Base-by-base conservation (phyloP, 2,888 invertebrate species). In the Bellardia bayeri region DNA sequence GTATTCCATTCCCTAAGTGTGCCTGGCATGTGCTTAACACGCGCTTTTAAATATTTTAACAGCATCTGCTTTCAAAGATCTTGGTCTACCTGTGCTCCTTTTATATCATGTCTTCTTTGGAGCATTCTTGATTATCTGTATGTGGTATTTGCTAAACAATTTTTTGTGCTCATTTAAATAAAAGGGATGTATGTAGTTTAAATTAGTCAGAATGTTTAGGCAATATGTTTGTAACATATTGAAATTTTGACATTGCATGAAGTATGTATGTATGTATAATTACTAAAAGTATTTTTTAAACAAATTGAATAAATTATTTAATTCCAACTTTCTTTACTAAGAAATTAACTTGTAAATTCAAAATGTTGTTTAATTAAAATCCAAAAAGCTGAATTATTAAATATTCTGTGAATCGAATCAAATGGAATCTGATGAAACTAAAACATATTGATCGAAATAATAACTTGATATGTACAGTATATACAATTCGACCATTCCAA, bases 1-100 rank as follows among this genome's bases (percentile, higher is more conserved):
- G 23, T 81, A 56, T 74, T 58, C 49, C 58, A 66, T 78, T 85
- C 64, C 82, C 79, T 85, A 89, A 88, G 88, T 86, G 89, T 89
- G 92, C 91, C 91, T 90, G 91, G 90, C 91, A 91, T 92, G 91
- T 91, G 91, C 90, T 90, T 89, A 91, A 91, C 91, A 92, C 91
- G 91, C 91, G 92, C 75, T 90, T 76, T 76, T 16, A 68, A 58
- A 71, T 13, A 4, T 68, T 63, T 79, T 13, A 83, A 83, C 83
- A 85, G 84, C 87, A 76, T 78, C 86, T 82, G 76, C 78, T 68
- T 63, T 81, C 42, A 58, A 74, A 78, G 72, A 85, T 79, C 85
- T 6, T 40, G 42, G 71, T 82, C 80, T 88, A 83, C 78, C 85
- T 85, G 82, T 51, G 23, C 33, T 56, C 45, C 40, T 71, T 84